Base-by-base conservation (phyloP, 2,888 invertebrate genomes). In the Cheilosia impressa region DNA sequence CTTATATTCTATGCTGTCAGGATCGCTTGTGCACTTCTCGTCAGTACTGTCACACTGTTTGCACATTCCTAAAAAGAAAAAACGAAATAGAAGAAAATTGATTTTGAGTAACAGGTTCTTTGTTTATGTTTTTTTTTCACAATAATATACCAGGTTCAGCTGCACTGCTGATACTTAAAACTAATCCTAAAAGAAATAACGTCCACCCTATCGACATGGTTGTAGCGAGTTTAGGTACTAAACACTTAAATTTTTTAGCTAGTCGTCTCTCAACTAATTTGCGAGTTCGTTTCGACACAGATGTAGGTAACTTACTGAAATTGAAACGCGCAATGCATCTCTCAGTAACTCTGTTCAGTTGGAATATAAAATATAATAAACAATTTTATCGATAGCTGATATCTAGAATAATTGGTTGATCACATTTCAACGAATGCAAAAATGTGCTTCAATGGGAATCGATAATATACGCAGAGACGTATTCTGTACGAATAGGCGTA, bases 301-400 rank as follows among this genome's bases (percentile, higher is more conserved):
- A 53, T 79, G 47, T 52, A 13, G 24, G 1, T 50, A 50, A 31
- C 68, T 65, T 24, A 83, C 73, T 84, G 22, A 69, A 79, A 58
- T 10, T 2, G 10, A 41, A 50, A 22, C 27, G 24, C 60, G 34
- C 34, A 68, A 52, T 52, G 73, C 63, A 65, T 63, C 68, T 52
- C 63, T 9, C 47, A 72, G 27, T 45, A n/a, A 52, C 53, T 62
- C 15, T 52, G 17, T 60, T 53, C 47, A 73, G 50, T 53, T 68
- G 38, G 19, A 34, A 43, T 52, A 57, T 66, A 24, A 27, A 31
- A 50, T 45, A 57, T 62, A 55, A 55, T 62, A 77, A 47, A 77
- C 55, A 43, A 22, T 57, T 57, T 22, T 38, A 73, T 78, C 69
- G 72, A 83, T 62, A 63, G 63, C 34, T 66, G 65, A 72, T 83